phyloP scores from a whole-genome alignment of 1,140 invertebrate species.

The Rhagoletis zephyria region DNA sequence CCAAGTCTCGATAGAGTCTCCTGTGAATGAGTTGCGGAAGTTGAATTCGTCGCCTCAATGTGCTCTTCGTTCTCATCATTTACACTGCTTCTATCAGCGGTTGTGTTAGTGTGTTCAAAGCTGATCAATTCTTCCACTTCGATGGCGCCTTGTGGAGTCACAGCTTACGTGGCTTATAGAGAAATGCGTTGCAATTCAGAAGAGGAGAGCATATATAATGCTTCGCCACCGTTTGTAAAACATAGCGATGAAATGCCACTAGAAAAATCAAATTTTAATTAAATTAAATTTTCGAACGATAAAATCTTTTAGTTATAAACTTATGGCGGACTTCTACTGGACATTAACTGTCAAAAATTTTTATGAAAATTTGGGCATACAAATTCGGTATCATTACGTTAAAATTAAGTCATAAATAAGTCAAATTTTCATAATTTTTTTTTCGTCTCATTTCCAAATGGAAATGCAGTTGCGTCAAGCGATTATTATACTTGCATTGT shows the following conservation, averaged over 20 bases:
- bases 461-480: no score
- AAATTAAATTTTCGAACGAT: no score
- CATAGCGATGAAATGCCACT: constrained; percentile 94
- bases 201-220: constrained; percentile 92
- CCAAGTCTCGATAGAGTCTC: constrained; percentile 60
- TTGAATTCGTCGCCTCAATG: constrained; percentile 46
- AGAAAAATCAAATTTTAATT: constrained; percentile 36
- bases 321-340: no score
- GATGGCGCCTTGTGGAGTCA: constrained; percentile 66
- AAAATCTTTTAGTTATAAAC: no score
- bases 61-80: constrained; percentile 57
- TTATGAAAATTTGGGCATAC: no score
- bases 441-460: no score
- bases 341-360: no score
- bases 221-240: constrained; percentile 92
- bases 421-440: no score
- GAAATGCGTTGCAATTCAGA: constrained; percentile 93
- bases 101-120: constrained; percentile 59
- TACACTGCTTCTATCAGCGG: not conserved
- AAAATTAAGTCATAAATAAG: no score
- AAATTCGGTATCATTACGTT: no score
- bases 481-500: no score
- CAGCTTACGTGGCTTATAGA: constrained; percentile 82
- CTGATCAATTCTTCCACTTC: constrained; percentile 64
- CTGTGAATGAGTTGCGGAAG: constrained; percentile 33